Evolutionary conservation across 2,888 invertebrate genomes (phyloP), one percentile per base, ranked within the genome.

Genomic region (Xestia c-nigrum): DNA sequence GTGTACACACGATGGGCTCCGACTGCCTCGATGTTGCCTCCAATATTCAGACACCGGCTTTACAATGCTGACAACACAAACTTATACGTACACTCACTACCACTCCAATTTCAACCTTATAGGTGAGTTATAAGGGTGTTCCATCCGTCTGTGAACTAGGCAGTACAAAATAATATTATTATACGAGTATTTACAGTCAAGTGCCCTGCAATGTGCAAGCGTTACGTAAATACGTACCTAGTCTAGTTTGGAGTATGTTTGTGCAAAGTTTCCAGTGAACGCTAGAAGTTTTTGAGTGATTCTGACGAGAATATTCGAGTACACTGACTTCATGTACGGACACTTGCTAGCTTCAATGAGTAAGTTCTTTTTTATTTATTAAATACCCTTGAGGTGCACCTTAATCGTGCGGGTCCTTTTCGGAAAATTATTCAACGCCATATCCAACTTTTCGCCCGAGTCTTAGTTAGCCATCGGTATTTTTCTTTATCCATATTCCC

Each of bases 31-130:
- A 88, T 84, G 87, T 75, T 80, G 87, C 85, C 86, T 87, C 81
- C 86, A 83, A 89, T 89, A 89, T 89, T 86, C 88, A 88, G 76
- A 83, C 80, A 81, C 83, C 68, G 77, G 78, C 81, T 86, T 81
- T 78, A 85, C 88, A 85, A 88, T 85, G 57, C 81, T 74, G 70
- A 69, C 79, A 76, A 84, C 59, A 74, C 88, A 74, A 84, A 85
- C 68, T 83, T 88, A 57, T 64, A 64, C 77, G 76, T 85, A 21
- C 78, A 70, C 16, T 67, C 3, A 24, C 50, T 46, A 55, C 3
- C 38, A 78, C 40, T 31, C 38, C 16, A 80, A n/a, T 80, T 72
- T 74, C 40, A 72, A 77, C 74, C 38, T 47, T 87, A 74, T 21
- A 1, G 0, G 14, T 1, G 12, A 1, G 31, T 0, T 9, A 70